Evolutionary conservation across 2,797 vertebrate genomes (phyloP).

Genomic region (Hozukius guyotensis): DNA sequence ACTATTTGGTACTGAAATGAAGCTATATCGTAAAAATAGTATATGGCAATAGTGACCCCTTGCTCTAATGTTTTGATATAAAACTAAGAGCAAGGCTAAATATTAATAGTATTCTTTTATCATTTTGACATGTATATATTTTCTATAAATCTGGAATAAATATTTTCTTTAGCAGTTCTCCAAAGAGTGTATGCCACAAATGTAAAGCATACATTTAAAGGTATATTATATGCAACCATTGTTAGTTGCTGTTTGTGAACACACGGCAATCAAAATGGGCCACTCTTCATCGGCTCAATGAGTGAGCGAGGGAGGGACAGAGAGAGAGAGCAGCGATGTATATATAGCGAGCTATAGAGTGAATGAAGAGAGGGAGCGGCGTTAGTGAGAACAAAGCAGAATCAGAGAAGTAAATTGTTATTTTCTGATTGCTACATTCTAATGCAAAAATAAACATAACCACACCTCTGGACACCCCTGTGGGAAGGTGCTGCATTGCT

Average conservation of each 20-base stretch:
- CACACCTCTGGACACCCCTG: too few species aligned
- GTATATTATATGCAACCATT: too few species aligned
- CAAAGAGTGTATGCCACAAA: too few species aligned
- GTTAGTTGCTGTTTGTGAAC: too few species aligned
- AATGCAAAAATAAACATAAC: rapidly evolving
- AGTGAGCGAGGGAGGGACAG: too few species aligned
- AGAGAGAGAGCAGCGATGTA: too few species aligned
- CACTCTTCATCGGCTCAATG: too few species aligned
- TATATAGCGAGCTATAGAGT: neutral
- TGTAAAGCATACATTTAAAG: too few species aligned
- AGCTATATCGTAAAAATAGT: neutral
- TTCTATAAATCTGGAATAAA: too few species aligned
- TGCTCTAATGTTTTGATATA: neutral
- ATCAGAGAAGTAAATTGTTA: neutral
- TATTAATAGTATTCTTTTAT: neutral
- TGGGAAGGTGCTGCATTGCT: too few species aligned
- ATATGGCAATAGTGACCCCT: neutral
- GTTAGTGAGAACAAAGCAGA: neutral
- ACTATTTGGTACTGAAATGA: neutral
- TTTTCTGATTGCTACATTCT: too few species aligned
- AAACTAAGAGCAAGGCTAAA: neutral
- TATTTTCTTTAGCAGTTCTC: neutral
- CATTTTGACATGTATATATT: neutral
- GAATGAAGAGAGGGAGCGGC: neutral
- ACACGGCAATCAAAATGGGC: too few species aligned